Conservation (phyloP, 2,797 vertebrate species). For the Eidolon dupreanum region DNA sequence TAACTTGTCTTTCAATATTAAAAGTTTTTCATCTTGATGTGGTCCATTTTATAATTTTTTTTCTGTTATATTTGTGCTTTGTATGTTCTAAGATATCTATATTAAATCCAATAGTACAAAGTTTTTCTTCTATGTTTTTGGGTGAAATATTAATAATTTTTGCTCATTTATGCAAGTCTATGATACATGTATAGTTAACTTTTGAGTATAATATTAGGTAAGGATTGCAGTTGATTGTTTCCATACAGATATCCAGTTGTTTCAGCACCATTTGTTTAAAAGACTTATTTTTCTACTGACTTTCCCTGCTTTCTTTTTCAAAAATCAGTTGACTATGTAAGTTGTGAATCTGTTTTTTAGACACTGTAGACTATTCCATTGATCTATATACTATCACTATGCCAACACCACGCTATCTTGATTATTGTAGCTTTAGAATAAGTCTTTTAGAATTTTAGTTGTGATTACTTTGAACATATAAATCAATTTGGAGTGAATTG, state of each 20-base stretch:
- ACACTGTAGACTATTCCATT: not conserved
- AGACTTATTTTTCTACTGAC: not conserved
- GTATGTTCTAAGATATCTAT: not conserved
- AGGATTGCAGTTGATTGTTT: not conserved
- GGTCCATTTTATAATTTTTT: not conserved
- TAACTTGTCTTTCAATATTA: not conserved
- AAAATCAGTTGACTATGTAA: conserved; percentile 12
- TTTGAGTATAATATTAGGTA: not conserved
- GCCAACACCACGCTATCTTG: not conserved
- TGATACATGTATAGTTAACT: not conserved
- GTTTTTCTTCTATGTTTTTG: not conserved
- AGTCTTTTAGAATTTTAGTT: not conserved
- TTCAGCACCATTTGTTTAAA: not conserved
- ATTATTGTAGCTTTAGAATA: not conserved
- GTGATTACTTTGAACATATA: conserved; percentile 37
- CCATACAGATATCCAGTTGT: not conserved
- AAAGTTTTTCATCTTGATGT: not conserved
- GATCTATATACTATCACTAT: not conserved
- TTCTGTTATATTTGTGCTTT: not conserved
- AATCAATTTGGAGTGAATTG: conserved; percentile 13
- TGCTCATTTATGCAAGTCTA: not conserved
- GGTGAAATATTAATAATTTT: not conserved
- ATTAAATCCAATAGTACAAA: not conserved
- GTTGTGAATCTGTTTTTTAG: not conserved
- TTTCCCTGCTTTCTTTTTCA: not conserved